Conservation (phyloP, 2,888 invertebrate genomes). For the Elegia similella region DNA sequence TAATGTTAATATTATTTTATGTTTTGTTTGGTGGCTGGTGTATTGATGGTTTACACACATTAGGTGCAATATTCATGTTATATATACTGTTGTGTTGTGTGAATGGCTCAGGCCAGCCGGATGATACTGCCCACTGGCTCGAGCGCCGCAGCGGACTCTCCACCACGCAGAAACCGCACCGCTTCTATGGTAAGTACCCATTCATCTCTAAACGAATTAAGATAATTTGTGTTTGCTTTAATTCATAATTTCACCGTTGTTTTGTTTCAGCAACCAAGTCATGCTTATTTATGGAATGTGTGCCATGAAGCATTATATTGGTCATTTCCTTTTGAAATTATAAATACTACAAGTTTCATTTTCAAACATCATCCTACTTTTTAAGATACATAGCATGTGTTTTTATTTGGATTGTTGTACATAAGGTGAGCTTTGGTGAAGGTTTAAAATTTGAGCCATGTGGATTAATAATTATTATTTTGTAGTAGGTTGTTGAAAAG, state of each 20-base stretch:
- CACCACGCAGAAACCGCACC: constrained; percentile 66
- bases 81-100: constrained; percentile 81
- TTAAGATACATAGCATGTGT: constrained; percentile 24
- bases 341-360: constrained; percentile 22
- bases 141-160: constrained; percentile 63
- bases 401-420: constrained; percentile 8
- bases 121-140: constrained; percentile 76
- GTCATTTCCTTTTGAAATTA: constrained; percentile 20
- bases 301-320: constrained; percentile 19
- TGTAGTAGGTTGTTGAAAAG: not conserved
- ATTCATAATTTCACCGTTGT: constrained; percentile 43
- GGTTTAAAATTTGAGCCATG: not conserved
- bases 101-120: constrained; percentile 78
- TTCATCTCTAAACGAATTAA: constrained; percentile 20
- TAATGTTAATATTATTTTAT: constrained; percentile 68
- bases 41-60: constrained; percentile 69
- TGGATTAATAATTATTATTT: not conserved
- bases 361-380: constrained; percentile 34
- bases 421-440: constrained; percentile 8
- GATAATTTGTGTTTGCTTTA: constrained; percentile 1
- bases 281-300: constrained; percentile 44
- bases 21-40: constrained; percentile 77
- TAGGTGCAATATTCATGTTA: constrained; percentile 81
- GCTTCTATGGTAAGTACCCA: constrained; percentile 76
- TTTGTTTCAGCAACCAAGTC: constrained; percentile 64